Base-by-base conservation (phyloP, 2,888 invertebrate genomes). In the Tenthredo amoena region DNA sequence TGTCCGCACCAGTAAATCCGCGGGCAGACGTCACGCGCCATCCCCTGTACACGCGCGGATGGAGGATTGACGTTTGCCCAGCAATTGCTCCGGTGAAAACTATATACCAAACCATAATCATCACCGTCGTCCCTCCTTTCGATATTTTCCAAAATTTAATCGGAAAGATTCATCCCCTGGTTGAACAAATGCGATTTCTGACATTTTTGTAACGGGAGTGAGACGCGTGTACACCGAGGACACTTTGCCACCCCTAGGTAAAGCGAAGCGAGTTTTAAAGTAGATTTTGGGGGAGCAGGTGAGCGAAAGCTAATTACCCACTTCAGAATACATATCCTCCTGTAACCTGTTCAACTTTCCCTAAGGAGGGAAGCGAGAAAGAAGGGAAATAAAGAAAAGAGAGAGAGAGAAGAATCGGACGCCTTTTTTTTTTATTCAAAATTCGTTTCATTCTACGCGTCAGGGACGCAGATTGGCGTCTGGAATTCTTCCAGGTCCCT, bases 1-100 rank as follows among this genome's bases (percentile, higher is more conserved):
- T 92, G 92, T 92, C 91, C 89, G 91, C 90, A 90, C 89, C 89
- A 89, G 89, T 88, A 91, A 91, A 91, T 92, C 90, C 89, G 90
- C 89, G 89, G 91, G 90, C 90, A 89, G 89, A 90, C 86, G 86
- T 86, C 58, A 81, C 81, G 81, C 62, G 21, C 50, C 55, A 77
- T 77, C 77, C 81, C 58, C 58, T 47, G 34, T 40, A 77, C 47
- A 26, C 76, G 15, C 10, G 47, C 31, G 21, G 6, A 10, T 26
- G 7, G 31, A 18, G 81, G 62, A 81, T 81, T 81, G 81, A 81
- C 81, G 81, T 81, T 62, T 81, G 81, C 81, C 81, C 81, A 26
- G 81, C 58, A 62, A 81, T 81, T 81, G 81, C 81, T 50, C 15
- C 6, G 3, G 18, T 15, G 31, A 15, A 47, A 26, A 7, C 6